Conservation (phyloP, 2,888 invertebrate species). For the Adelphocoris suturalis region DNA sequence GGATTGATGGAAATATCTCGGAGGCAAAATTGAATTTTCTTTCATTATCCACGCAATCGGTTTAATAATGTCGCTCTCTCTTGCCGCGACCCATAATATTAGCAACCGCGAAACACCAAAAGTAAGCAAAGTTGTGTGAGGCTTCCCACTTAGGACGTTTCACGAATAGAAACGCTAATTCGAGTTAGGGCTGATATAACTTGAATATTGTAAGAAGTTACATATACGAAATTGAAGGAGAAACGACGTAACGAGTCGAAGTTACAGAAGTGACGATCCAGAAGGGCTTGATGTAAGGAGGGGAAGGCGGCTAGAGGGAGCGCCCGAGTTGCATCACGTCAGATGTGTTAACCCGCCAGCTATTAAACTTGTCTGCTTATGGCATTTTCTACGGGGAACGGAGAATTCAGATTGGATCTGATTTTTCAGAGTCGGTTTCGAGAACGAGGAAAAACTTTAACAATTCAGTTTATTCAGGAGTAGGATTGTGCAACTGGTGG, state of each 20-base stretch:
- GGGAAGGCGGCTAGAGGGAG: neutral
- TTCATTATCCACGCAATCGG: neutral
- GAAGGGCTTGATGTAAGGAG: conserved; percentile 28
- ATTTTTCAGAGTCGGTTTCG: neutral
- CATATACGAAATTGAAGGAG: conserved; percentile 18
- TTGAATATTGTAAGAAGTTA: conserved; percentile 38
- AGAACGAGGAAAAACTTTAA: too few species aligned
- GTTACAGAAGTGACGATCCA: conserved; percentile 27
- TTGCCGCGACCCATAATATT: too few species aligned
- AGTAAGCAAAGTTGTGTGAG: too few species aligned
- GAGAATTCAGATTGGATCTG: neutral
- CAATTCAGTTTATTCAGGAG: too few species aligned
- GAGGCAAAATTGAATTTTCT: too few species aligned
- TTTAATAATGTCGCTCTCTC: too few species aligned
- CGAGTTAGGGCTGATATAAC: conserved; percentile 31
- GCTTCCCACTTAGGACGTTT: neutral
- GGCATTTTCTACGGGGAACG: neutral
- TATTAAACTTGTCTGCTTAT: conserved; percentile 36
- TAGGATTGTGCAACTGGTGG: too few species aligned
- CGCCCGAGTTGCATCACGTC: conserved; percentile 21
- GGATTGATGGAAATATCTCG: too few species aligned
- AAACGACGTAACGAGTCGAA: neutral
- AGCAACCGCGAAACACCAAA: too few species aligned
- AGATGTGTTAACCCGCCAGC: conserved; percentile 34
- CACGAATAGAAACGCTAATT: neutral